Evolutionary conservation across 53 echinoderm and acorn worm species (phyloP), one percentile per base, ranked within the genome.

Genomic region (Mesocentrotus franciscanus): DNA sequence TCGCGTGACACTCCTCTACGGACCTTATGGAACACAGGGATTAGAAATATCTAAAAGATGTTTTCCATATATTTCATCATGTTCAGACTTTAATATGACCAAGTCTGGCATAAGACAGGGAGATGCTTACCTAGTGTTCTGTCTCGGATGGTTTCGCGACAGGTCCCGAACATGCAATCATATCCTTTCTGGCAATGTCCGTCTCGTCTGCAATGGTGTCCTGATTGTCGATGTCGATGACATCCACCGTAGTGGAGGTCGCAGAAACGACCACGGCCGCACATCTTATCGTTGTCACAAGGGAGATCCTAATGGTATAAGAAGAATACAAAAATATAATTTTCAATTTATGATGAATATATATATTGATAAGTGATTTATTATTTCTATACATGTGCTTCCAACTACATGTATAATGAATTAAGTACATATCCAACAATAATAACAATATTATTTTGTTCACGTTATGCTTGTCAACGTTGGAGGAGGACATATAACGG

Each of bases 221-320:
- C 90, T 33, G 95, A 95, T 24, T 83, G 70, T 75, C 96, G 97
- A 81, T 99, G 98, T n/a, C 90, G 92, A 17, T 93, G 96, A 90
- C 99, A 99, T 57, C 96, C 96, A 20, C 99, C 98, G 94, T 99
- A 99, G 91, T 99, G 99, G n/a, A 95, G 70, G 75, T 99, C 99
- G 92, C 99, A 99, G 96, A 72, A 98, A 11, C 95, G 84, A 0
- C 98, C 99, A 55, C 97, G 95, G 1, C 99, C 99, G 61, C 99
- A 99, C 15, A 95, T 91, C 68, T 96, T 98, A 95, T 99, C 99
- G 59, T 96, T 96, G 64, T 95, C 90, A 85, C 99, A 99, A 1
- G 95, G 95, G 30, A 96, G 10, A 35, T 79, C 78, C 94, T 94
- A 34, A 13, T 17, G 8, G 33, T 18, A 42, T 0, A 81, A 39